Evolutionary conservation across 1,140 invertebrate species (phyloP), one percentile per base, ranked within the genome.

Genomic region (Glossosoma conforme): DNA sequence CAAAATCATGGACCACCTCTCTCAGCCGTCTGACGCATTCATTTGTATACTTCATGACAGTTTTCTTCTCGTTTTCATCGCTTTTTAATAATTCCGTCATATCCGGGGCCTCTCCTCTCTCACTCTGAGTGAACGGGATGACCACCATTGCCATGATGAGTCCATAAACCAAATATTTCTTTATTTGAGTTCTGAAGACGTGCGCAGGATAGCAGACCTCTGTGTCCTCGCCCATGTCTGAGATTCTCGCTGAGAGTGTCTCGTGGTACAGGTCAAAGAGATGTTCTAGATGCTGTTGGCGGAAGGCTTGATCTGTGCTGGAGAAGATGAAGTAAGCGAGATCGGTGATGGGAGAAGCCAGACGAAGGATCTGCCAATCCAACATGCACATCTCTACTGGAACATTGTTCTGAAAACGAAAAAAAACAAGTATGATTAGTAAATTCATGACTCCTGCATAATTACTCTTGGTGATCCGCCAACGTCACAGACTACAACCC

Each of bases 281-380:
- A n/a, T n/a, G n/a, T n/a, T n/a, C n/a, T n/a, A n/a, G n/a, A n/a
- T 69, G 32, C 24, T 64, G 40, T 9, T 57, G 36, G 3, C 70
- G 56, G 1, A 66, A 52, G 6, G 65, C 55, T 9, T 62, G 47
- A 14, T 64, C 58, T 2, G 69, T 65, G 15, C 70, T 69, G 13
- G 64, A 64, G 45, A 67, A 72, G 5, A 78, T 44, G 36, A 74
- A 66, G 35, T 75, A 77, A 3, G 62, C 35, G 10, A 78, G 50
- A 49, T 78, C 76, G 8, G 65, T 60, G 10, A 60, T 60, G 11
- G 73, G 62, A 11, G 74, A 72, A 2, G 63, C 56, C 33, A 63
- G 66, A 32, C 75, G 64, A 38, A 44, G 53, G 6, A 74, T 37
- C 63, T 75, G 74, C 54, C 71, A 74, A 44, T 75, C 74, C 19